A percentile compares a stretch with the other conserved stretches of the same genome.
Conservation (phyloP, 2,888 invertebrate species). For the Antheraea assamensis region DNA sequence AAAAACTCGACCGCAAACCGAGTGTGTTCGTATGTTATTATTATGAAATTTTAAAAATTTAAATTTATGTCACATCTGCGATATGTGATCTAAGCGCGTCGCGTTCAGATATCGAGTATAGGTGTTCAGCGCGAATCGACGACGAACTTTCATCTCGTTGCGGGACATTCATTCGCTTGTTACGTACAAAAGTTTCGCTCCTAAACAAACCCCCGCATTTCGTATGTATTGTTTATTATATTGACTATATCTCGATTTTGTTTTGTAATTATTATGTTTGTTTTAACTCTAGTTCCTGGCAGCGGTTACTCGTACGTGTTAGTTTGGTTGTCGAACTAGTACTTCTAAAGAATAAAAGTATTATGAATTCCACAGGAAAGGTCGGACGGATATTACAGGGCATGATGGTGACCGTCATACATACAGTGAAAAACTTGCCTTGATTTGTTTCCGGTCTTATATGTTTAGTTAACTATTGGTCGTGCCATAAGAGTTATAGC, state of each 20-base stretch:
- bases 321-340: background rate
- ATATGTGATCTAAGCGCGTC: conserved; percentile 37
- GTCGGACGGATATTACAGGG: no score
- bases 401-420: no score
- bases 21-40: background rate
- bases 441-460: no score
- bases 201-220: conserved; percentile 25
- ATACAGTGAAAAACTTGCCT: no score
- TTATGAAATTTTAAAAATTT: background rate
- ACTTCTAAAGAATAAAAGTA: background rate
- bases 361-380: background rate
- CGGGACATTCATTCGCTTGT: conserved; percentile 49
- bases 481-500: no score
- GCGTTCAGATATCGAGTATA: conserved; percentile 56
- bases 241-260: conserved; percentile 24
- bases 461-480: no score
- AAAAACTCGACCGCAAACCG: background rate
- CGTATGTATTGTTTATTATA: conserved; percentile 42
- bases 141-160: conserved; percentile 49
- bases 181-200: conserved; percentile 20
- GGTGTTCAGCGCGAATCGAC: conserved; percentile 44
- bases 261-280: background rate
- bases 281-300: background rate
- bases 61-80: background rate
- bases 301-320: background rate